These are phyloP conservation scores for Copidosoma floridanum DNA, from an alignment of 1,140 invertebrate species.

Conservation along the genomic window DNA sequence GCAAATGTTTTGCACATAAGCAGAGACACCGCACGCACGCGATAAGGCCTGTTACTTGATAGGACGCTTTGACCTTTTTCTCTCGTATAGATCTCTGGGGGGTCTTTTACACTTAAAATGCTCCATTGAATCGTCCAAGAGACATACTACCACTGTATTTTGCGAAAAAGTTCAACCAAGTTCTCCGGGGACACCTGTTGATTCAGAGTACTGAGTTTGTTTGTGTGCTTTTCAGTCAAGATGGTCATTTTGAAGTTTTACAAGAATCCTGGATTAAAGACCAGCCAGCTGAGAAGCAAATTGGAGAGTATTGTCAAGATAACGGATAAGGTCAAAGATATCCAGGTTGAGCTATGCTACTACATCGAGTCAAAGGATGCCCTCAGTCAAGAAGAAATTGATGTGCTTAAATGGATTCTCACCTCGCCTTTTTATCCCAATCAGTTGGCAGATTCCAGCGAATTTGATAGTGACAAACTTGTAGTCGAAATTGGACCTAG, in stretches of 20 bases:
- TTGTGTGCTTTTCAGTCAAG: neutral
- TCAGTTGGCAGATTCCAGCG: slow-evolving; percentile 53
- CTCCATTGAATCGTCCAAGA: neutral
- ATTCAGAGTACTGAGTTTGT: neutral
- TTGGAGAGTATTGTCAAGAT: slow-evolving; percentile 33
- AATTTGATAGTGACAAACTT: slow-evolving; percentile 44
- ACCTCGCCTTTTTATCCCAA: slow-evolving; percentile 63
- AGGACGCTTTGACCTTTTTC: neutral
- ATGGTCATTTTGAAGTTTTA: slow-evolving; percentile 48
- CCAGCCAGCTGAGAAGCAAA: slow-evolving; percentile 39
- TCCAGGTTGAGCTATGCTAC: slow-evolving; percentile 77
- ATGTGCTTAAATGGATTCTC: slow-evolving; percentile 71
- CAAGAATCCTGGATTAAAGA: slow-evolving; percentile 40
- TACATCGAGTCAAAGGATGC: slow-evolving; percentile 63
- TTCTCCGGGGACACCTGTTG: neutral
- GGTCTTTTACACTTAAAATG: slow-evolving; percentile 7
- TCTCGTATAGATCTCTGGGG: slow-evolving; percentile 1
- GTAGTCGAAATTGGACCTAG: slow-evolving; percentile 80
- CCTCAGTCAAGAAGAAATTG: slow-evolving; percentile 58
- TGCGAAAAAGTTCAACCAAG: no score
- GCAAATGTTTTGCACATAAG: no score
- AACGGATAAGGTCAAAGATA: slow-evolving; percentile 40
- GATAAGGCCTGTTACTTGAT: slow-evolving; percentile 16
- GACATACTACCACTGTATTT: no score
- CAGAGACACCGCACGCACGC: neutral